Base-by-base conservation (phyloP, 2,797 vertebrate genomes). In the Sebastes melanostomus region DNA sequence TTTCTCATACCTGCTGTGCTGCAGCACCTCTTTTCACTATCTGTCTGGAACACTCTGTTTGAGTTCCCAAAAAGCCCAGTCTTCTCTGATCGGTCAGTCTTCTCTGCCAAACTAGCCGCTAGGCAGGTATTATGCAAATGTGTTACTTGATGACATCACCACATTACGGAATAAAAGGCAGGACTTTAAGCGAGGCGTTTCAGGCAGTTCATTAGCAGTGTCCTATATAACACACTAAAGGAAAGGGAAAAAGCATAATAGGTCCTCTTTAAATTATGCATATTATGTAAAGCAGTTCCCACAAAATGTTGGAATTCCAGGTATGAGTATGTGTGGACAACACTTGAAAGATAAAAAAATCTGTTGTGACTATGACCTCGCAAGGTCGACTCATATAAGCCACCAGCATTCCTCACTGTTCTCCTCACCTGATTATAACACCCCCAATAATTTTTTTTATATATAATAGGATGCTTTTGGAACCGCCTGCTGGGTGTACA, bases 361-460 rank as follows among this genome's bases (percentile, higher is more conserved):
- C 16, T 3, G 16, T n/a, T 62, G 29, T 68, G 58, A 70, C 36
- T 3, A 3, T 72, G 83, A 81, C 71, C 61, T 30, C 1, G 6
- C 72, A 81, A 86, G 83, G 79, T 86, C 79, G 67, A 73, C 20
- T 54, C 34, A 34, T 50, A 8, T 38, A n/a, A 71, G 50, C 18
- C 3, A 4, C 46, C 4, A 20, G 2, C 34, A 20, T 38, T 22
- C 55, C 9, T 79, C 20, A 13, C 36, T 46, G 42, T 13, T 25
- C 18, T 62, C 52, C 16, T 42, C 34, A 55, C 20, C 1, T 30
- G 18, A 50, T 69, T 12, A 7, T 50, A 8, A 32, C 27, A 32
- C 22, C 8, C 25, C 22, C 10, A 59, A 29, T 22, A 22, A 4
- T 24, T 29, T 42, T 24, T 42, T 8, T n/a, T 16, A 36, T 22